Evolutionary conservation across 2,888 invertebrate genomes (phyloP), one percentile per base, ranked within the genome.

Genomic region (Troglohyphantes excavatus): DNA sequence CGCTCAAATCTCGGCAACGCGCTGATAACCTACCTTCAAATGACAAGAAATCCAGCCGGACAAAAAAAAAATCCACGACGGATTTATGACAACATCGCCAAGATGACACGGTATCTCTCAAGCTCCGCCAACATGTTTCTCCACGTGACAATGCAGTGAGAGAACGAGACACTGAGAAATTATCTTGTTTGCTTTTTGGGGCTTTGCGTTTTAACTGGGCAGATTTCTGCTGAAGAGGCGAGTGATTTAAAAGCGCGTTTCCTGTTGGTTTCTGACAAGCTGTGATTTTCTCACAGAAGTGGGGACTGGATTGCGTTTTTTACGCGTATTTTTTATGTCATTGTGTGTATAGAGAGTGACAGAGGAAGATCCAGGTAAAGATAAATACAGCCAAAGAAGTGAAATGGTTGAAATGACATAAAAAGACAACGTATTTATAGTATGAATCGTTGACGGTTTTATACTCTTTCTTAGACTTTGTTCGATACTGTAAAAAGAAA

Each of bases 181-280:
- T 81, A 88, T 81, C 87, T 81, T 81, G 75, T 81, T 81, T 73
- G 81, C 76, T 63, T 72, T 73, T 59, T 19, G 27, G 53, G 59
- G 29, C 39, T 39, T 13, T 39, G 39, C 13, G 39, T 70, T 76
- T 65, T 27, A 65, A 29, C 26, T 43, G 46, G 21, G 68, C 33
- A 53, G 46, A 61, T 33, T 79, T 19, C n/a, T 46, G 39, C 65
- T 26, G 27, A 59, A 33, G 2, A 13, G 67, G 5, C 81, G 88
- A 89, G 68, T 76, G 88, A 89, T 89, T 89, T 89, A 89, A 46
- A 61, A 43, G 33, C 88, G 13, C 39, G 43, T 89, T 89, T 89
- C 88, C 88, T 53, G 88, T 53, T 61, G 68, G 27, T 68, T 61
- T 33, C 23, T 53, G 53, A 53, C 53, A 53, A n/a, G n/a, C 53